Conservation (phyloP, 2,888 invertebrate species). For the Lobophora halterata region DNA sequence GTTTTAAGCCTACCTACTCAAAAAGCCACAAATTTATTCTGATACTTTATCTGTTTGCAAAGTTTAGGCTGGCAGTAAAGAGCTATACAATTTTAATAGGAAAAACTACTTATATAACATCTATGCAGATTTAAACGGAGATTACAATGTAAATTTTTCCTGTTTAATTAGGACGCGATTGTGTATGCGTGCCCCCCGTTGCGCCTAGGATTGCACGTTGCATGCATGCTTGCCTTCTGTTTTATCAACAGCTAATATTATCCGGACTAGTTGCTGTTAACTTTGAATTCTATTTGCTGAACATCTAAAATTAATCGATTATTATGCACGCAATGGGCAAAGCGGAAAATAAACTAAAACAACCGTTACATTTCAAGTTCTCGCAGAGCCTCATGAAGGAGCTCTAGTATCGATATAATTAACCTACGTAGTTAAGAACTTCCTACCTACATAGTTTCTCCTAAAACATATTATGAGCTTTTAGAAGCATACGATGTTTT, state of each 20-base stretch:
- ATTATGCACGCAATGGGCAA: conserved; percentile 14
- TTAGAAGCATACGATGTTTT: too few relatives aligned
- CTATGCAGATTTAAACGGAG: conserved; percentile 6
- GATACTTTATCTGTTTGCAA: too few relatives aligned
- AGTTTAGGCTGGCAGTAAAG: too few relatives aligned
- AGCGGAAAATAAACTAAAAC: conserved; percentile 2
- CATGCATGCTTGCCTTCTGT: conserved; percentile 28
- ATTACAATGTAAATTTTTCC: conserved; percentile 14
- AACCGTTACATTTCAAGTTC: neutral
- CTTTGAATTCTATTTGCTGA: conserved; percentile 23
- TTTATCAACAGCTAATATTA: conserved; percentile 24
- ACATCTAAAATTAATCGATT: conserved; percentile 19
- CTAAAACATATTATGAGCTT: too few relatives aligned
- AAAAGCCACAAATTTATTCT: too few relatives aligned
- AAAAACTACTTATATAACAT: neutral
- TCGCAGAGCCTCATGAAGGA: too few relatives aligned
- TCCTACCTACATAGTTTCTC: too few relatives aligned
- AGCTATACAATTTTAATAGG: neutral
- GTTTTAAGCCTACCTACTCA: too few relatives aligned
- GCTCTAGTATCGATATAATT: too few relatives aligned
- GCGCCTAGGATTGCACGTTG: conserved; percentile 31
- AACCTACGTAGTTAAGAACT: too few relatives aligned
- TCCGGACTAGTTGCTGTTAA: conserved; percentile 17
- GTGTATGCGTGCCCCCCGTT: conserved; percentile 22
- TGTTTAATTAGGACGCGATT: conserved; percentile 24